These are phyloP conservation scores for Catocala fraxini DNA, from an alignment of 2,888 invertebrate species.

Conservation along the genomic window DNA sequence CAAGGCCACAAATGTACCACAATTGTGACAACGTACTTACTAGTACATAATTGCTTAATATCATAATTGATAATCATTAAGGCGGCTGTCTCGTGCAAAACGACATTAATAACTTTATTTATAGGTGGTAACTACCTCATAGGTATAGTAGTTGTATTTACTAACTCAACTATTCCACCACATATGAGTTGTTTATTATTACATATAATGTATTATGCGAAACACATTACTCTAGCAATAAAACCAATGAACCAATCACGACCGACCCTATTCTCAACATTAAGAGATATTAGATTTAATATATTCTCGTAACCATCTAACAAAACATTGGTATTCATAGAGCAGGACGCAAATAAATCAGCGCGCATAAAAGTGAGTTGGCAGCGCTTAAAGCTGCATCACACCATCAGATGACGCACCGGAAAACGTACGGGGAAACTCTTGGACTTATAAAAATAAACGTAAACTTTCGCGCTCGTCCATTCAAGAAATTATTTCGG, in stretches of 20 bases:
- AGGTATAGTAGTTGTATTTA: too few relatives aligned
- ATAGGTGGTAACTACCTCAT: too few relatives aligned
- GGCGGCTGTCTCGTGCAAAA: too few relatives aligned
- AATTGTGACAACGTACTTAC: too few relatives aligned
- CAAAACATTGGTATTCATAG: neutral
- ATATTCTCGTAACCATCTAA: constrained; percentile 4
- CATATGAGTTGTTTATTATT: neutral
- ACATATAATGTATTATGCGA: neutral
- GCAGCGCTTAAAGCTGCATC: constrained; percentile 16
- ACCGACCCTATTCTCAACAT: constrained; percentile 8
- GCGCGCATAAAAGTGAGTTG: neutral
- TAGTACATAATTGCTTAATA: too few relatives aligned
- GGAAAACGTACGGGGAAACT: constrained; percentile 44
- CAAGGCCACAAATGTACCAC: too few relatives aligned
- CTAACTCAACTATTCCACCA: neutral
- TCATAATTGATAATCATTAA: too few relatives aligned
- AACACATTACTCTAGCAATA: constrained; percentile 6
- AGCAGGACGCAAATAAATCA: neutral
- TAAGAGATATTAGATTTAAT: constrained; percentile 6
- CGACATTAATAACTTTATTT: too few relatives aligned
- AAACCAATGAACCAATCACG: constrained; percentile 7
- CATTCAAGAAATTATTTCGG: constrained; percentile 56
- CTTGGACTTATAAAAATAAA: constrained; percentile 44
- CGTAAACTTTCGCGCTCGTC: constrained; percentile 32
- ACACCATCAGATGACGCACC: constrained; percentile 27